Evolutionary conservation across 2,797 vertebrate species (phyloP).

Genomic region (Antrozous pallidus): DNA sequence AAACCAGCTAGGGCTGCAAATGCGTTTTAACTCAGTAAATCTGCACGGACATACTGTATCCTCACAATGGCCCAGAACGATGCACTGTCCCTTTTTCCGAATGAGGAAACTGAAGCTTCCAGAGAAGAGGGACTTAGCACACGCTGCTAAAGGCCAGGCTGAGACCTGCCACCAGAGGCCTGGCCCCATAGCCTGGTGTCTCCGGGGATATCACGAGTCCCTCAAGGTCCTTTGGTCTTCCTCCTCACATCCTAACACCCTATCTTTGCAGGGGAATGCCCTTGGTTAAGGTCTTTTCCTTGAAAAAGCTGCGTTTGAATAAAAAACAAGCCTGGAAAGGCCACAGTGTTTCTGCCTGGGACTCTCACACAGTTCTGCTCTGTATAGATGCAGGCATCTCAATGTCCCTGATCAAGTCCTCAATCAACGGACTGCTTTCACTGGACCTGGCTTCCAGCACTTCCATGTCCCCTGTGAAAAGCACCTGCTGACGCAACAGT

Average conservation of each 20-base stretch:
- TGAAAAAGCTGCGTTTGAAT: not conserved
- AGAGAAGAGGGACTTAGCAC: not conserved
- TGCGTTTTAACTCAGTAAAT: not conserved
- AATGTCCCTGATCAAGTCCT: too few species aligned
- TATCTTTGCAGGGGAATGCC: not conserved
- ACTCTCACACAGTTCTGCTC: not conserved
- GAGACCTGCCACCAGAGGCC: not conserved
- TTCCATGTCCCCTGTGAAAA: accelerated
- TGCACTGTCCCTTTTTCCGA: not conserved
- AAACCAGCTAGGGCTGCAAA: too few species aligned
- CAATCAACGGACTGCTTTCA: accelerated
- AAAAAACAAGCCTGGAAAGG: not conserved
- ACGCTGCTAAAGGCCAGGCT: not conserved
- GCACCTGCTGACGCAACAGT: not conserved
- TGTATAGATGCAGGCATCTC: accelerated
- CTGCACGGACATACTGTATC: accelerated
- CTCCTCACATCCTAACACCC: not conserved
- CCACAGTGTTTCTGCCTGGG: not conserved
- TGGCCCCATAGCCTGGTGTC: not conserved
- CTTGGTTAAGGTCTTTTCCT: not conserved
- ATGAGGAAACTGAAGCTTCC: not conserved
- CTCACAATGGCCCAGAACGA: too few species aligned
- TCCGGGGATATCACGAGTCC: not conserved
- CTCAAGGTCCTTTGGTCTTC: not conserved
- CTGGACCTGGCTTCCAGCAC: not conserved